A percentile compares a stretch with the other conserved stretches of the same genome.
Conservation (phyloP, 2,888 invertebrate species). For the Platynereis dumerilii region DNA sequence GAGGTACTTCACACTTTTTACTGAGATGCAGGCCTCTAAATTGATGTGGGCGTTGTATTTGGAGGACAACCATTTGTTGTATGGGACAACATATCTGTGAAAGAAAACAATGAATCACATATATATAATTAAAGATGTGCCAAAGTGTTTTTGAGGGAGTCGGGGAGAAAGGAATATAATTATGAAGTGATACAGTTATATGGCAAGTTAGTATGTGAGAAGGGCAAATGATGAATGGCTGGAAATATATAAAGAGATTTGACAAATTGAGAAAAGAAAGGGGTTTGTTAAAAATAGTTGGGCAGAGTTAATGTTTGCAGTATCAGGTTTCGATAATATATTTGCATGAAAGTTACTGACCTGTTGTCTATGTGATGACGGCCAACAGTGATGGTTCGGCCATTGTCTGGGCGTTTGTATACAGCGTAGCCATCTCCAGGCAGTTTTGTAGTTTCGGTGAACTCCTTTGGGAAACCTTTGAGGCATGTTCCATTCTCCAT, state of each 20-base stretch:
- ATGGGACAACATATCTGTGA: conserved; percentile 60
- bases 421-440: conserved; percentile 24
- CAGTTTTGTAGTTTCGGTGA: background rate
- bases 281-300: too few species aligned
- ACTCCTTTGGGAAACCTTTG: background rate
- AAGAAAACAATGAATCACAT: conserved; percentile 36
- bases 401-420: conserved; percentile 13
- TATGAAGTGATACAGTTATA: too few species aligned
- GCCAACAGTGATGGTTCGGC: background rate
- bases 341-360: too few species aligned
- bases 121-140: too few species aligned
- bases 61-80: conserved; percentile 50
- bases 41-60: conserved; percentile 61
- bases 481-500: background rate
- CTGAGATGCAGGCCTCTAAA: conserved; percentile 51
- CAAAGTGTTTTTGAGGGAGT: too few species aligned
- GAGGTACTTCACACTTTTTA: conserved; percentile 49
- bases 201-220: too few species aligned
- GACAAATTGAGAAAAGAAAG: too few species aligned
- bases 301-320: too few species aligned
- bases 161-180: too few species aligned
- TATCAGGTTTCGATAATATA: too few species aligned
- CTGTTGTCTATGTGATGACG: conserved; percentile 47
- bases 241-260: too few species aligned
- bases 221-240: too few species aligned